A percentile compares a stretch with the other conserved stretches of the same genome.
Evolutionary conservation across 1,140 invertebrate genomes (phyloP).

Genomic region (Lutraria rhynchaena): DNA sequence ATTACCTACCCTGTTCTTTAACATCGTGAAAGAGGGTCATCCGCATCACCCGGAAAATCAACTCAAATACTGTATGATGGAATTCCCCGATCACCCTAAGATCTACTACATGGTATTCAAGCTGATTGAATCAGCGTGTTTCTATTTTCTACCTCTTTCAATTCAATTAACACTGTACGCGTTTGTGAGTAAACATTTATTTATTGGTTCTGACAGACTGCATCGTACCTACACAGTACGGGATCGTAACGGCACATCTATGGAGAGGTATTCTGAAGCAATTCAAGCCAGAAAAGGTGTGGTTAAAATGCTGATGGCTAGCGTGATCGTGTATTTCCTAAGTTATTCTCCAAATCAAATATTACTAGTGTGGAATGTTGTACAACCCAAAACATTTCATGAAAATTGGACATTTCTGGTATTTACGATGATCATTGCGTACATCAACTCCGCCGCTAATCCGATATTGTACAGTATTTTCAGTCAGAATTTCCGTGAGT

Average conservation of each 20-base stretch:
- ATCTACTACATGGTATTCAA: slow-evolving; percentile 76
- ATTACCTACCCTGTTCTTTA: slow-evolving; percentile 79
- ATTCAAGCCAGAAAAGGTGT: slow-evolving; percentile 81
- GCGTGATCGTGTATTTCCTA: slow-evolving; percentile 82
- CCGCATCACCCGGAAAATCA: slow-evolving; percentile 40
- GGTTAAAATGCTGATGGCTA: slow-evolving; percentile 82
- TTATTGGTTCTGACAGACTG: slow-evolving; percentile 71
- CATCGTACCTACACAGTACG: slow-evolving; percentile 64
- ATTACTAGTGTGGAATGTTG: slow-evolving; percentile 80
- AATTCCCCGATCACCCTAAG: slow-evolving; percentile 64
- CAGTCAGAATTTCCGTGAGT: slow-evolving; percentile 80
- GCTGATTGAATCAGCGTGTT: slow-evolving; percentile 78
- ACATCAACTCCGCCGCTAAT: slow-evolving; percentile 82
- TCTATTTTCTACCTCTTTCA: slow-evolving; percentile 79
- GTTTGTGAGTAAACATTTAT: slow-evolving; percentile 76
- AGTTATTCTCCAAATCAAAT: slow-evolving; percentile 82
- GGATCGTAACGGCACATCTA: slow-evolving; percentile 70
- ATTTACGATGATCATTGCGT: slow-evolving; percentile 80
- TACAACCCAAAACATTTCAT: slow-evolving; percentile 74
- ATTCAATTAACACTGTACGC: slow-evolving; percentile 78
- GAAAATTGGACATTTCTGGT: slow-evolving; percentile 81
- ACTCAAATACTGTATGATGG: slow-evolving; percentile 69
- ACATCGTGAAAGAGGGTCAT: slow-evolving; percentile 66
- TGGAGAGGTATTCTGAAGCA: slow-evolving; percentile 72
- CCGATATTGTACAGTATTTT: slow-evolving; percentile 82